Percentiles rank a stretch among this genome's conserved stretches.
These are phyloP conservation scores for Mareca penelope DNA, from an alignment of 2,797 vertebrate genomes.

Conservation along the genomic window DNA sequence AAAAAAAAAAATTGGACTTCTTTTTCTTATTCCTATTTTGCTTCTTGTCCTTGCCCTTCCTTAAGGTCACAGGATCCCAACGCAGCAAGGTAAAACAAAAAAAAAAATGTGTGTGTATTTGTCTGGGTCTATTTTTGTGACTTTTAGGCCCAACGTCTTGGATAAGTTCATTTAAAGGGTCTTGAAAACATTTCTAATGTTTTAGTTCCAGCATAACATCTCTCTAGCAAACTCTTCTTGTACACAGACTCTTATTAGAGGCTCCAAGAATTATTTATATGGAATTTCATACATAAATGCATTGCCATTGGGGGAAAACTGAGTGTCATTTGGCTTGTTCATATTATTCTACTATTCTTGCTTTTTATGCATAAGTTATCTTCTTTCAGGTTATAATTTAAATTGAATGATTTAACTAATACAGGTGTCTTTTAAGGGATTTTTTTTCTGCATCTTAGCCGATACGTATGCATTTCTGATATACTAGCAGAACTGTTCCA, in stretches of 20 bases:
- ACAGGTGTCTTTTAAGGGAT: neutral
- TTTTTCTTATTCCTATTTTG: constrained; percentile 80
- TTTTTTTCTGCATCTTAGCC: neutral
- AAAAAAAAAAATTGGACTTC: constrained; percentile 62
- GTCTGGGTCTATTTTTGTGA: constrained; percentile 81
- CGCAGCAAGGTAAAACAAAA: constrained; percentile 83
- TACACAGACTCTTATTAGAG: constrained; percentile 15
- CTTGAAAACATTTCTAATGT: constrained; percentile 36
- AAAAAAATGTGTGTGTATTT: constrained; percentile 79
- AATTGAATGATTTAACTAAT: neutral
- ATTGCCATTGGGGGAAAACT: neutral
- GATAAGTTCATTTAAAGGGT: constrained; percentile 52
- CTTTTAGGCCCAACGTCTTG: constrained; percentile 80
- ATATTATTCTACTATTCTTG: constrained; percentile 1
- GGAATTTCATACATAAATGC: neutral
- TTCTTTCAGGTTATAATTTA: constrained; percentile 18
- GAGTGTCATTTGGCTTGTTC: neutral
- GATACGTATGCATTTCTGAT: neutral
- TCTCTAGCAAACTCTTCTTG: constrained; percentile 16
- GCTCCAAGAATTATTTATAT: constrained; percentile 3
- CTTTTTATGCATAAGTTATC: neutral
- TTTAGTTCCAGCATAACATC: constrained; percentile 8
- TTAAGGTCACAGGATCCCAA: constrained; percentile 85
- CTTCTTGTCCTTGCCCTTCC: constrained; percentile 83
- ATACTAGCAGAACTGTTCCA: neutral